These are phyloP conservation scores for Corythaeola cristata DNA, from an alignment of 2,113 vertebrate genomes.

Conservation along the genomic window DNA sequence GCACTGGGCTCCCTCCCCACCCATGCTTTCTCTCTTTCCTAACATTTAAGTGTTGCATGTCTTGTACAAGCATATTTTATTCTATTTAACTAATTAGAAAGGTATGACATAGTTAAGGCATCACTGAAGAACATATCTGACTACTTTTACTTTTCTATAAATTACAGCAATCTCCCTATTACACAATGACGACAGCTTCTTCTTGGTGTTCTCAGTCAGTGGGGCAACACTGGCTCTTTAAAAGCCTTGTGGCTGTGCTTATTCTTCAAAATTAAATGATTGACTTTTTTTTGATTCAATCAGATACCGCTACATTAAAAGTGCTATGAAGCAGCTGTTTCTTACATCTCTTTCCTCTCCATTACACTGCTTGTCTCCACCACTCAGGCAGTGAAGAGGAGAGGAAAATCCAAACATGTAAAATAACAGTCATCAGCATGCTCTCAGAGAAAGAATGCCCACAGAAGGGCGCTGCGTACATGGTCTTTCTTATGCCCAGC, in stretches of 20 bases:
- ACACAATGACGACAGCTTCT: background rate
- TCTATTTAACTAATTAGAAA: background rate
- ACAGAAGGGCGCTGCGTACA: accelerated
- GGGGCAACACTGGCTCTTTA: background rate
- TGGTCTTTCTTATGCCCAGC: background rate
- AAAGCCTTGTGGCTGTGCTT: background rate
- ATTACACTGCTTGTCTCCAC: background rate
- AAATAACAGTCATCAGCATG: background rate
- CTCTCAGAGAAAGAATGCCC: background rate
- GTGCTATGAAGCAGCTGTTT: background rate
- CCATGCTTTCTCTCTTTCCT: background rate
- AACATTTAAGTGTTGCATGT: too few relatives aligned
- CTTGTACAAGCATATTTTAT: background rate
- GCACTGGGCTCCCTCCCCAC: accelerated
- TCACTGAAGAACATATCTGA: background rate
- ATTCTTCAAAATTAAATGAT: background rate
- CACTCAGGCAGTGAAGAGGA: background rate
- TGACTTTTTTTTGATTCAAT: background rate
- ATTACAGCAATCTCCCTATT: background rate
- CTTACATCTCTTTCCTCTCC: background rate
- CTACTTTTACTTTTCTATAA: background rate
- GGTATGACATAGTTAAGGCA: background rate
- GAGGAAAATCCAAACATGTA: conserved; percentile 9
- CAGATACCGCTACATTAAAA: background rate
- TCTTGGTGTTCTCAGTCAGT: background rate